Evolutionary conservation across 2,113 vertebrate genomes (phyloP), one percentile per base, ranked within the genome.

Genomic region (Salvator merianae): DNA sequence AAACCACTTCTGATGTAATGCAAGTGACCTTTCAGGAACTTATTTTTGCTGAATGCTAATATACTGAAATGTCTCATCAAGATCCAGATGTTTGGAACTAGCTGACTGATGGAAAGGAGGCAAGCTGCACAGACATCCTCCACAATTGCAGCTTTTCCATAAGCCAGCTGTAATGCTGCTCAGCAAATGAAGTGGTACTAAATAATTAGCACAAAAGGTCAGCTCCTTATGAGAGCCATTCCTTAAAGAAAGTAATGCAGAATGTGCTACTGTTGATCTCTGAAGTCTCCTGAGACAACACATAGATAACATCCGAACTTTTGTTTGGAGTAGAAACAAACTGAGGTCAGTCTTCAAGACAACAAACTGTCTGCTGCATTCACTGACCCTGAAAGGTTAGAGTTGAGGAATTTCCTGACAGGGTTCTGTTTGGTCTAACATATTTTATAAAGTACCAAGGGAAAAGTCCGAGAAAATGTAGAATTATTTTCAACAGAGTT

Each of bases 381-480:
- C 92, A 88, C 59, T 95, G 94, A 96, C 96, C 96, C 93, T 77
- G 38, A 96, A 95, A 95, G 95, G 94, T 96, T 94, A 96, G 86
- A 94, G 92, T 93, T 94, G 68, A 95, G 95, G 96, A 96, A 96
- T 96, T 96, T 96, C 94, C 94, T 96, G 93, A 89, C 92, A 90
- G 91, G 90, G 93, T 84, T 94, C 91, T 95, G 93, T 94, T 95
- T 95, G 94, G 94, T 94, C 95, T 95, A 91, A 89, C 83, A 85
- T 95, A 95, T 91, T 73, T 94, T 93, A 93, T 90, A 90, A 94
- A 93, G 79, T 92, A 95, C 92, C 94, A 91, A 91, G 94, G 92
- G 90, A 94, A 88, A 94, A 91, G 87, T 90, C 76, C 91, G 87
- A 92, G 91, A 87, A 90, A 86, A 80, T 81, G 86, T 53, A 91